Conservation (phyloP, 2,888 invertebrate species). For the Mycalesis mineus region DNA sequence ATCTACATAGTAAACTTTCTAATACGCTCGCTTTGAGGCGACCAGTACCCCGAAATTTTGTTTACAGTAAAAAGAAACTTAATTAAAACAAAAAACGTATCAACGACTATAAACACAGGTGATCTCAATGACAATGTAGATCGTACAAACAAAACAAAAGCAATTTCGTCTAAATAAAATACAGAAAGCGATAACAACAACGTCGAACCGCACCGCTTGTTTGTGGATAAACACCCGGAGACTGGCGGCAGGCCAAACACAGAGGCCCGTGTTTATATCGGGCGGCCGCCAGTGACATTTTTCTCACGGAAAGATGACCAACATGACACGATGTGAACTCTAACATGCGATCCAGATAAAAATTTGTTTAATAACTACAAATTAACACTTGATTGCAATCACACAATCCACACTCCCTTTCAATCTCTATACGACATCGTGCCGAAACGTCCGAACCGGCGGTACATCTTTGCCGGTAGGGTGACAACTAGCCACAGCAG, state of each 20-base stretch:
- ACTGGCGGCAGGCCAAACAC: constrained; percentile 63
- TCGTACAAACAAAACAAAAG: constrained; percentile 4
- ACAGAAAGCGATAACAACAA: constrained; percentile 18
- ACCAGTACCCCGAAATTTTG: neutral
- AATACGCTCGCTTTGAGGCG: too few species aligned
- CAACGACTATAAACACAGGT: neutral
- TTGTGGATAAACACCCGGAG: constrained; percentile 26
- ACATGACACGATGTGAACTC: constrained; percentile 28
- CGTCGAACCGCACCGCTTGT: constrained; percentile 8
- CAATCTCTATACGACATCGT: too few species aligned
- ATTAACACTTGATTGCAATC: too few species aligned
- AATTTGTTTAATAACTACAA: constrained; percentile 32
- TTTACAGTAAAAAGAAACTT: neutral
- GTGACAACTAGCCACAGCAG: too few species aligned
- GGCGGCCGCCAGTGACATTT: constrained; percentile 29
- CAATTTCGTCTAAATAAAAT: constrained; percentile 1
- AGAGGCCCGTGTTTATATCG: constrained; percentile 31
- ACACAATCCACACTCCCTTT: too few species aligned
- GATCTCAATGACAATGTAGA: neutral
- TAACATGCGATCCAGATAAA: constrained; percentile 39
- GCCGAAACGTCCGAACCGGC: too few species aligned
- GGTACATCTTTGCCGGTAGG: too few species aligned
- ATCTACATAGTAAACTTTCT: too few species aligned
- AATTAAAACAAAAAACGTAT: neutral
- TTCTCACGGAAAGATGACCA: constrained; percentile 33